phyloP scores from a whole-genome alignment of 2,797 vertebrate species.

The Lemur catta region DNA sequence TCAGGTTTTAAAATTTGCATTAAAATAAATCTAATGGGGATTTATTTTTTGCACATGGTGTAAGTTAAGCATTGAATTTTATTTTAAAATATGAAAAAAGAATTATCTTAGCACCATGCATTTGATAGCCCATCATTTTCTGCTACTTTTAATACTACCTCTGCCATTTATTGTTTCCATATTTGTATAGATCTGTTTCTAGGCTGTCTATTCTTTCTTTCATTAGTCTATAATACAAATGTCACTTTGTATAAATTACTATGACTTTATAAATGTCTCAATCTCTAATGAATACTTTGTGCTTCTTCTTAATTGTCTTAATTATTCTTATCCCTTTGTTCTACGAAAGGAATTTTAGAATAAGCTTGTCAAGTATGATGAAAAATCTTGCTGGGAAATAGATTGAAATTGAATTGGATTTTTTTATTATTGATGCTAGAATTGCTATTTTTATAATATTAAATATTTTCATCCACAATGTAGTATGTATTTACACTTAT shows the following conservation, averaged over 20 bases:
- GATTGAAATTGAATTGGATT: background rate
- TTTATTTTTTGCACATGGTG: background rate
- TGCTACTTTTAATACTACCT: background rate
- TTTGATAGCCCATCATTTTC: background rate
- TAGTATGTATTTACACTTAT: background rate
- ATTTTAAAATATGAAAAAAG: background rate
- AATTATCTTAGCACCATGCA: background rate
- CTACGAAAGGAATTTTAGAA: background rate
- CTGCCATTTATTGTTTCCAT: background rate
- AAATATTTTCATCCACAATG: background rate
- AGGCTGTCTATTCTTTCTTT: background rate
- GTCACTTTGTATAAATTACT: background rate
- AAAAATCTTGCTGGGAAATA: background rate
- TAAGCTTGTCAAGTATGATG: background rate
- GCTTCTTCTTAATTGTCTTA: background rate
- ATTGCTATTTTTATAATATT: background rate
- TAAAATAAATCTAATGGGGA: background rate
- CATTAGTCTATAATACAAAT: background rate
- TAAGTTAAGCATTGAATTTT: background rate
- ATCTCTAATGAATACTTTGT: background rate
- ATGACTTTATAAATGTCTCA: background rate
- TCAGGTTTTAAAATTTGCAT: background rate
- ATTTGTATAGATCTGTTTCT: background rate
- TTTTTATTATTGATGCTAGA: background rate
- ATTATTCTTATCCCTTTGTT: background rate